A percentile compares a stretch with the other conserved stretches of the same genome.
Conservation (phyloP, 2,797 vertebrate genomes). For the Lophotriccus pileatus region DNA sequence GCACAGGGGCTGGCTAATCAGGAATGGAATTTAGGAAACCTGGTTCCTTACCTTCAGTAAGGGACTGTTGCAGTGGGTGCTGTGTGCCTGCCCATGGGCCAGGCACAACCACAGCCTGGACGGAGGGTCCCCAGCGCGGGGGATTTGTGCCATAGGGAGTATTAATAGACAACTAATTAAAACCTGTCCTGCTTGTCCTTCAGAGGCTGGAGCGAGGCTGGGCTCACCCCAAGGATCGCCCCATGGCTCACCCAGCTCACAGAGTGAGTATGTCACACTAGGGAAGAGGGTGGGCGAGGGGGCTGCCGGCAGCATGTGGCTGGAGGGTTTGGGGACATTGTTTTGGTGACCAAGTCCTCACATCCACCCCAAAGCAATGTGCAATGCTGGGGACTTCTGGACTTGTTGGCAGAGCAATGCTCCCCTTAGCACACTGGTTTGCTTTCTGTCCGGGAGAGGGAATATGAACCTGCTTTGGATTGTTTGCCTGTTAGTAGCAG, state of each 20-base stretch:
- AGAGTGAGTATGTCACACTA: rapidly evolving
- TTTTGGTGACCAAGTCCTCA: not conserved
- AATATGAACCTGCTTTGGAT: not conserved
- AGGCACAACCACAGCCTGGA: rapidly evolving
- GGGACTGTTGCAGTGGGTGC: no score
- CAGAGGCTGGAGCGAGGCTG: not conserved
- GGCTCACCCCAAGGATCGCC: not conserved
- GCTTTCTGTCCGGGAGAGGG: rapidly evolving
- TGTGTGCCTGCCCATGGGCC: rapidly evolving
- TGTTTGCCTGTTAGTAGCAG: not conserved
- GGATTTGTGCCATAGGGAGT: rapidly evolving
- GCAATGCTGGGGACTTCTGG: not conserved
- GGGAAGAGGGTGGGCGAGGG: rapidly evolving
- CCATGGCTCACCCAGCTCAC: not conserved
- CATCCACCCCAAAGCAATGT: not conserved
- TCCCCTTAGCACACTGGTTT: rapidly evolving
- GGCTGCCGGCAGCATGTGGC: not conserved
- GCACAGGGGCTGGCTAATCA: not conserved
- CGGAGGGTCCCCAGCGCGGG: rapidly evolving
- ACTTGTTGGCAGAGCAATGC: not conserved
- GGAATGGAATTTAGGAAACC: not conserved
- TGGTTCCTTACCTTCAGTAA: not conserved
- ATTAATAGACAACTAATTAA: not conserved
- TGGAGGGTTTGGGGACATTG: not conserved
- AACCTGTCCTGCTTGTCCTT: rapidly evolving